Conservation (phyloP, 1,140 invertebrate species). For the Listronotus bonariensis region DNA sequence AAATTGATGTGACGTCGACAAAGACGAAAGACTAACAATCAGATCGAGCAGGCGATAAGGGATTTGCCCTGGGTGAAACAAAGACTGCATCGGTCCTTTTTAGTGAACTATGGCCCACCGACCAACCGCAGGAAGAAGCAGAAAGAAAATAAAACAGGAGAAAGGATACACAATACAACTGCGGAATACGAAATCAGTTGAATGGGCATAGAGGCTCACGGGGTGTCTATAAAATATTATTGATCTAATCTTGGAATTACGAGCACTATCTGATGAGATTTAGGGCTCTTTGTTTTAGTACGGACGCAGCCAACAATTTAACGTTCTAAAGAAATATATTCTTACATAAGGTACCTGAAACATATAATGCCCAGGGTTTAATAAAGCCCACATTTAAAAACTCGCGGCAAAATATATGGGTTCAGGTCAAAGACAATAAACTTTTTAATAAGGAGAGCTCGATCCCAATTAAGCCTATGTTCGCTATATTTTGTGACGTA, state of each 20-base stretch:
- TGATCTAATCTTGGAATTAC: slow-evolving; percentile 34
- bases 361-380: too few species aligned
- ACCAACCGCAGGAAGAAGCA: slow-evolving; percentile 48
- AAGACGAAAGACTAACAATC: slow-evolving; percentile 54
- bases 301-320: too few species aligned
- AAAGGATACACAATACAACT: slow-evolving; percentile 45
- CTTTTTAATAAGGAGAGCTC: too few species aligned
- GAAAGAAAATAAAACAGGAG: slow-evolving; percentile 45
- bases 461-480: too few species aligned
- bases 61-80: slow-evolving; percentile 34
- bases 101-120: slow-evolving; percentile 46
- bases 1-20: slow-evolving; percentile 56
- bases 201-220: slow-evolving; percentile 21
- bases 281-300: too few species aligned
- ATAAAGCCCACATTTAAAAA: too few species aligned
- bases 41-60: slow-evolving; percentile 46
- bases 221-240: slow-evolving; percentile 34
- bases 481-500: too few species aligned
- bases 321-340: too few species aligned
- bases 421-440: too few species aligned
- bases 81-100: slow-evolving; percentile 32
- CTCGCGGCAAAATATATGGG: too few species aligned
- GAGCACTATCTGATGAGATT: background rate
- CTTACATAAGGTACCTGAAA: too few species aligned
- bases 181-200: slow-evolving; percentile 48